These are phyloP conservation scores for Gymnosoma rotundatum DNA, from an alignment of 2,888 invertebrate genomes.

Conservation along the genomic window DNA sequence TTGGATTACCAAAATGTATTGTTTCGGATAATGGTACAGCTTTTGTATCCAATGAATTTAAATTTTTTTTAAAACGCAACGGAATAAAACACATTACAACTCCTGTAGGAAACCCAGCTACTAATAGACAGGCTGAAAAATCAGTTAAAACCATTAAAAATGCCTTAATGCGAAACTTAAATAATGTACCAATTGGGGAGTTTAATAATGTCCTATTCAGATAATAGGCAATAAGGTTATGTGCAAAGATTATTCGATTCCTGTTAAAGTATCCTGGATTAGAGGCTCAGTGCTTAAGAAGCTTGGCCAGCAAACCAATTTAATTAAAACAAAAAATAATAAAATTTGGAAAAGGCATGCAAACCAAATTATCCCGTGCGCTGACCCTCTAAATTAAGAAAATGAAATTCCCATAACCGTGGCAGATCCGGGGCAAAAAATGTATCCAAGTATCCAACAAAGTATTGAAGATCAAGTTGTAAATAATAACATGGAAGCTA, in stretches of 20 bases:
- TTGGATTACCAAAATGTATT: slow-evolving; percentile 27
- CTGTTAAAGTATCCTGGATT: slow-evolving; percentile 38
- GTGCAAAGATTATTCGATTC: slow-evolving; percentile 26
- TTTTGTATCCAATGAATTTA: slow-evolving; percentile 54
- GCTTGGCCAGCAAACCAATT: slow-evolving; percentile 9
- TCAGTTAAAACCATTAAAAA: slow-evolving; percentile 63
- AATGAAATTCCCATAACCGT: neutral
- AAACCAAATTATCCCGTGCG: slow-evolving; percentile 27
- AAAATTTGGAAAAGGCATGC: slow-evolving; percentile 50
- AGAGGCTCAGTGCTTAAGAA: slow-evolving; percentile 19
- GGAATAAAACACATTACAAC: neutral
- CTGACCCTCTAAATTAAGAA: slow-evolving; percentile 9
- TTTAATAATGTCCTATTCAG: slow-evolving; percentile 56
- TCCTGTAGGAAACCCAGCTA: slow-evolving; percentile 65
- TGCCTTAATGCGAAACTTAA: slow-evolving; percentile 43
- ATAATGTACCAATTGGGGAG: slow-evolving; percentile 38
- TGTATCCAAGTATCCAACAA: neutral
- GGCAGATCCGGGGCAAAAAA: slow-evolving; percentile 14
- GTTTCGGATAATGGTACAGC: slow-evolving; percentile 9
- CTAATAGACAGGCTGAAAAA: slow-evolving; percentile 63
- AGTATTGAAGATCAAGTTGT: no score
- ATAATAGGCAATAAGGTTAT: slow-evolving; percentile 51
- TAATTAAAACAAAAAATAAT: slow-evolving; percentile 20
- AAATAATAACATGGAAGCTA: no score
- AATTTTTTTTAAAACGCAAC: no score